A percentile compares a stretch with the other conserved stretches of the same genome.
Conservation (phyloP, 2,797 vertebrate genomes). For the Hoplostethus mediterraneus region DNA sequence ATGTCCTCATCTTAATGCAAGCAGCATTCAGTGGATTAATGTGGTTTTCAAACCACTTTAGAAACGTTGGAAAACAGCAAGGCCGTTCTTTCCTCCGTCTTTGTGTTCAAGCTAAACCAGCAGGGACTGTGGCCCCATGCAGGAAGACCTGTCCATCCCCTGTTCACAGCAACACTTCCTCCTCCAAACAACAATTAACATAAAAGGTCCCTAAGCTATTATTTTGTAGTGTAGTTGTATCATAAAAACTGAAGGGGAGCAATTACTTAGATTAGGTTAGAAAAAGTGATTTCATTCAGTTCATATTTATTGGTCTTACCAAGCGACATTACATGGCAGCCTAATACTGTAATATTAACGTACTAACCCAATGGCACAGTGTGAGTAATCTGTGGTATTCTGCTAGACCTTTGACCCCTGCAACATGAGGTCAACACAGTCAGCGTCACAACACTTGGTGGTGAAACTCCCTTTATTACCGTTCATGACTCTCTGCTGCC, state of each 20-base stretch:
- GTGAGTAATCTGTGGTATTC: conserved; percentile 1
- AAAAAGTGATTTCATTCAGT: conserved; percentile 4
- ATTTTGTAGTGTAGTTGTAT: conserved; percentile 21
- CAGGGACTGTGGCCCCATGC: not conserved
- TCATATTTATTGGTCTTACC: not conserved
- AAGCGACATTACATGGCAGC: not conserved
- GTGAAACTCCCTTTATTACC: conserved; percentile 22
- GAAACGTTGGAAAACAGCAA: conserved; percentile 23
- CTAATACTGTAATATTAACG: not conserved
- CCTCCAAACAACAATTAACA: conserved; percentile 35
- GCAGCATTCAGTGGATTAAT: conserved; percentile 39
- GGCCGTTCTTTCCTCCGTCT: conserved; percentile 14
- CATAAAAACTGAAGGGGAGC: conserved; percentile 26
- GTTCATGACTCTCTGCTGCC: conserved; percentile 43
- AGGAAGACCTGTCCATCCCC: conserved; percentile 19
- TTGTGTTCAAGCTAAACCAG: conserved; percentile 11
- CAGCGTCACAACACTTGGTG: conserved; percentile 12
- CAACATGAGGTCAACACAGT: conserved; percentile 34
- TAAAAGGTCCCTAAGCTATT: conserved; percentile 12
- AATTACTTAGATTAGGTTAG: not conserved
- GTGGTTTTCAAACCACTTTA: conserved; percentile 31
- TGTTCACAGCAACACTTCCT: conserved; percentile 30
- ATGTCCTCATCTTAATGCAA: conserved; percentile 44
- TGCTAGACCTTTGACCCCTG: conserved; percentile 32
- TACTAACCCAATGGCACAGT: conserved; percentile 34